phyloP scores from a whole-genome alignment of 30 jellyfish, hydroid and myxozoan species.

The Turritopsis rubra region DNA sequence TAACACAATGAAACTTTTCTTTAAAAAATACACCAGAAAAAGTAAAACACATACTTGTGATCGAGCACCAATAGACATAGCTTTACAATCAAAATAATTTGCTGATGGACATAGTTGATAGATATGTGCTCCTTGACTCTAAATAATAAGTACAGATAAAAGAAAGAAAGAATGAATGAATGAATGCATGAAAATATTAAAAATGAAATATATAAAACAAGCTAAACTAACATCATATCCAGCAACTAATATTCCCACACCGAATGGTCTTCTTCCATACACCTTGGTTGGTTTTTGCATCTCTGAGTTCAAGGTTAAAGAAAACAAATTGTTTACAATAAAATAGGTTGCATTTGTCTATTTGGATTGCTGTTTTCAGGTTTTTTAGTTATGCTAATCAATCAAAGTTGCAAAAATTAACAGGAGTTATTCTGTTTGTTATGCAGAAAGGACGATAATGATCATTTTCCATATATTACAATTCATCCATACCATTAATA shows the following conservation, averaged over 20 bases:
- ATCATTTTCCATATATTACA: no score
- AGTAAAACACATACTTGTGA: constrained; percentile 72
- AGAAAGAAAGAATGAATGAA: neutral
- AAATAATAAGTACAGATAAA: neutral
- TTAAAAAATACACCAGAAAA: neutral
- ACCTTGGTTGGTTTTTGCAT: constrained; percentile 99
- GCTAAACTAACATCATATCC: constrained; percentile 84
- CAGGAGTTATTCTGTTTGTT: no score
- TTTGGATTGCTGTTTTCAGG: no score
- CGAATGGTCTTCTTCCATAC: constrained; percentile 98
- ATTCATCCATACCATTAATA: no score
- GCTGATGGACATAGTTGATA: constrained; percentile 98
- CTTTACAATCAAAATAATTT: constrained; percentile 83
- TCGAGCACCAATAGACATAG: constrained; percentile 98
- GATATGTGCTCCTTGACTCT: constrained; percentile 97
- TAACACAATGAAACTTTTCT: neutral
- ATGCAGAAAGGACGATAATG: no score
- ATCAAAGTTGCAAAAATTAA: no score
- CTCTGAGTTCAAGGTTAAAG: constrained; percentile 55
- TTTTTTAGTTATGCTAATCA: no score
- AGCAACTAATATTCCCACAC: constrained; percentile 96
- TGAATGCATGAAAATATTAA: neutral
- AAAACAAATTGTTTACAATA: neutral
- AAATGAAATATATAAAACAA: neutral
- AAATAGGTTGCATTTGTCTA: no score